Evolutionary conservation across 2,888 invertebrate genomes (phyloP), one percentile per base, ranked within the genome.

Genomic region (Acleris laterana): DNA sequence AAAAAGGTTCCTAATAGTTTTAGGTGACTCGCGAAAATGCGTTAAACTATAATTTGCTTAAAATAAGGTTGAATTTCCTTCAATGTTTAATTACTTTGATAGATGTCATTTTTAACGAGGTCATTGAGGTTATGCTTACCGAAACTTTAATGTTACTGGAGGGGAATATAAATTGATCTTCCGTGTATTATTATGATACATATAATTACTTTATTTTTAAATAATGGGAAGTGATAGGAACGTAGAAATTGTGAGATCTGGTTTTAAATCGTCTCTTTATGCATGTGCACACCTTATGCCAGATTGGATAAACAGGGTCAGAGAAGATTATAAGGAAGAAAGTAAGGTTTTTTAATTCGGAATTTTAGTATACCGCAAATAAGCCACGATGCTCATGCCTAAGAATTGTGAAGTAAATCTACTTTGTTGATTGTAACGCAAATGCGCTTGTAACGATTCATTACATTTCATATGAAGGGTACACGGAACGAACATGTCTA

Each of bases 321-420:
- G 74, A 48, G 69, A 79, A 63, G 80, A 81, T 59, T 72, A 71
- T 38, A 72, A 77, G 17, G 69, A 73, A n/a, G 81, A 80, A 77
- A 77, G 81, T 81, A 74, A 52, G 5, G 44, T 28, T 13, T 38
- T 50, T 9, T 17, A n/a, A 48, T 46, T 42, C 19, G 25, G 22
- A 53, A 59, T 50, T 13, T 16, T 28, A 32, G 16, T 44, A 38
- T 38, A 13, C 3, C 11, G 13, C 38, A 38, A 38, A 13, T 38
- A 11, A 3, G 38, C 4, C 13, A 13, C 13, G 4, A 3, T 38
- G 9, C 9, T 32, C 9, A 32, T 28, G 28, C 28, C 28, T 32
- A 38, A 38, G 38, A 0, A 32, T 32, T 3, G 13, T 13, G 13
- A 38, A 13, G 13, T 38, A 38, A 38, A 38, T 38, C 38, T 13